phyloP scores from a whole-genome alignment of 2,888 invertebrate genomes.

The Iphiclides podalirius region DNA sequence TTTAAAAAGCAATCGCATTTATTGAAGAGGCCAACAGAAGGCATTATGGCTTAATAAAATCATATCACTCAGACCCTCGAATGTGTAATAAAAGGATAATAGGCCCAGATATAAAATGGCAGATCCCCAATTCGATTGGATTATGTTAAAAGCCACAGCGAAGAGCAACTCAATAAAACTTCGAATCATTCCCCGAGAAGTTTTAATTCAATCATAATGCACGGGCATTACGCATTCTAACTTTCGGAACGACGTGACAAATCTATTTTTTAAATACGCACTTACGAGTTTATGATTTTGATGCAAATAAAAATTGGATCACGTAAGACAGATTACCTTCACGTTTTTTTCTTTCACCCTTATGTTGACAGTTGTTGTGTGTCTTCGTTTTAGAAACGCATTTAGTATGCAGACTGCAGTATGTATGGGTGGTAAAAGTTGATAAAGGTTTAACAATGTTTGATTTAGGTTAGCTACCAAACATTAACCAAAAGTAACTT shows the following conservation, averaged over 20 bases:
- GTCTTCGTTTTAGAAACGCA: too few relatives aligned
- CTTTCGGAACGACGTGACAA: neutral
- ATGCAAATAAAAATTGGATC: too few relatives aligned
- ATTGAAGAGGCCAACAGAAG: constrained; percentile 6
- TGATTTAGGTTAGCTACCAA: too few relatives aligned
- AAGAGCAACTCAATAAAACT: constrained; percentile 50
- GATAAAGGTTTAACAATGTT: too few relatives aligned
- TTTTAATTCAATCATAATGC: constrained; percentile 53
- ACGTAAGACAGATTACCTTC: too few relatives aligned
- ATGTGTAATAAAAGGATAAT: constrained; percentile 23
- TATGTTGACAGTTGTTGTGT: too few relatives aligned
- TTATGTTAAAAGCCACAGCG: constrained; percentile 52
- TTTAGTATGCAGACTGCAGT: too few relatives aligned
- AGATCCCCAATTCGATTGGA: constrained; percentile 28
- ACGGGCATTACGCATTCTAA: constrained; percentile 33
- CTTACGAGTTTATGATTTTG: too few relatives aligned
- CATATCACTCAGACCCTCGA: constrained; percentile 7
- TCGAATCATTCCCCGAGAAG: constrained; percentile 33
- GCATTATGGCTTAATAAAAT: constrained; percentile 9
- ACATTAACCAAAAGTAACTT: too few relatives aligned
- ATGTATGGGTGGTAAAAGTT: too few relatives aligned
- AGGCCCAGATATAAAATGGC: constrained; percentile 13
- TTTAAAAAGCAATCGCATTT: neutral
- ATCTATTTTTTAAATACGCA: neutral
- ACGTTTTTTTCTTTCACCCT: too few relatives aligned